Percentiles rank a stretch among this genome's conserved stretches.
phyloP scores from a whole-genome alignment of 2,888 invertebrate genomes.

The Dimorphilus gyrociliatus region DNA sequence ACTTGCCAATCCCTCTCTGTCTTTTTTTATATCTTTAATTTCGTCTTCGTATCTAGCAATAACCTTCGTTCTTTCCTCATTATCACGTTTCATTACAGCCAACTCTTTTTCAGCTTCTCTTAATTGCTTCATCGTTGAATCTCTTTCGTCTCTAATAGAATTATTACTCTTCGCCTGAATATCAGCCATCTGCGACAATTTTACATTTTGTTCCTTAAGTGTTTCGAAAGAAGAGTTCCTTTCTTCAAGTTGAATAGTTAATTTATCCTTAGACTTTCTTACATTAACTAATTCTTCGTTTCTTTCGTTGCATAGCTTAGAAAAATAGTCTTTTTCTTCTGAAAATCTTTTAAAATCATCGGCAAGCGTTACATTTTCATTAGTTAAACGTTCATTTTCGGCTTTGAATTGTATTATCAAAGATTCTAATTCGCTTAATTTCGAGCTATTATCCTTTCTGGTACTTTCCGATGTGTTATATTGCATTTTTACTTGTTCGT shows the following conservation, averaged over 20 bases:
- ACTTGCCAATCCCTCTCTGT: conserved; percentile 15
- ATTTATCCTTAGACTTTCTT: conserved; percentile 16
- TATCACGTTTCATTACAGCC: too few relatives aligned
- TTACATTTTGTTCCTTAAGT: conserved; percentile 20
- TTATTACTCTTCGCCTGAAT: too few relatives aligned
- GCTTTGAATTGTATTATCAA: too few relatives aligned
- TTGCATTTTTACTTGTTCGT: too few relatives aligned
- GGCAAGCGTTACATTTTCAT: too few relatives aligned
- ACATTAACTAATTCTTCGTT: conserved; percentile 18
- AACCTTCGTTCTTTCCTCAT: conserved; percentile 14
- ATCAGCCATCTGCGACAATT: conserved; percentile 15
- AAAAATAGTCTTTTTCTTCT: conserved; percentile 24
- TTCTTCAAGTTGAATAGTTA: conserved; percentile 24
- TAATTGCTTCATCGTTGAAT: too few relatives aligned
- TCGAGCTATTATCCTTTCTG: too few relatives aligned
- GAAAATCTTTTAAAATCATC: conserved; percentile 16
- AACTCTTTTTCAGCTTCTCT: too few relatives aligned
- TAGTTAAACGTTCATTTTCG: too few relatives aligned
- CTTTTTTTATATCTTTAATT: conserved; percentile 14
- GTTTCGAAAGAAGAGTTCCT: conserved; percentile 21
- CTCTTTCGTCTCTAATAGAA: too few relatives aligned
- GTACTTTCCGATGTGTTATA: too few relatives aligned
- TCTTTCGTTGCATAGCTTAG: conserved; percentile 19
- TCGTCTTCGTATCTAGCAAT: conserved; percentile 15
- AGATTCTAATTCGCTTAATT: too few relatives aligned